phyloP scores from a whole-genome alignment of 2,888 invertebrate species.

The Atrina japonica region DNA sequence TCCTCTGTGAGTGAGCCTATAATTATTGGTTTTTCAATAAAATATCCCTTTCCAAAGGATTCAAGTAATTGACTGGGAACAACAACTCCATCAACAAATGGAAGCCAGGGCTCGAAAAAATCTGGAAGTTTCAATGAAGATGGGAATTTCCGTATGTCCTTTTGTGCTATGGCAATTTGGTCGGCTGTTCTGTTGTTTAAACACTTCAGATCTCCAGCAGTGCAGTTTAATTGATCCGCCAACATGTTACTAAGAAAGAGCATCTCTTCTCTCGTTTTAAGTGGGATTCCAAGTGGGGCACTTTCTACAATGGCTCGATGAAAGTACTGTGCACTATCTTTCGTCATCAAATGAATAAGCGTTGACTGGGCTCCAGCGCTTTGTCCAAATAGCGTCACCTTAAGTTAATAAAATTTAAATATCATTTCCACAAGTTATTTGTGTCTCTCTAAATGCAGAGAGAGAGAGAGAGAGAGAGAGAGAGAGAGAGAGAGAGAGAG shows the following conservation, averaged over 20 bases:
- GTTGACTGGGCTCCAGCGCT: constrained; percentile 66
- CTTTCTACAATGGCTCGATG: constrained; percentile 58
- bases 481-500: too few relatives aligned
- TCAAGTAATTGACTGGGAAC: constrained; percentile 63
- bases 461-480: too few relatives aligned
- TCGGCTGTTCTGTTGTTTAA: constrained; percentile 58
- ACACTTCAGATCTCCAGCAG: constrained; percentile 55
- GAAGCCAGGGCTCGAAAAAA: constrained; percentile 72
- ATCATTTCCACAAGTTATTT: too few relatives aligned
- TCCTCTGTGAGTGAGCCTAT: constrained; percentile 70
- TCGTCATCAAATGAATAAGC: constrained; percentile 53
- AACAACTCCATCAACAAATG: constrained; percentile 65
- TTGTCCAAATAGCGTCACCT: constrained; percentile 65
- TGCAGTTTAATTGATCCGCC: constrained; percentile 55
- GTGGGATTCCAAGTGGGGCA: constrained; percentile 57
- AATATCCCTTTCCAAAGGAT: constrained; percentile 46
- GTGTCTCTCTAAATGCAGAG: too few relatives aligned
- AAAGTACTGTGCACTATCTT: constrained; percentile 50
- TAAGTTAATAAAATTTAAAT: too few relatives aligned
- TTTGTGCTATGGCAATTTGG: constrained; percentile 66
- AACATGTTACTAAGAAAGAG: constrained; percentile 56
- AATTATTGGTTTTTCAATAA: constrained; percentile 62
- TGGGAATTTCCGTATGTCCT: constrained; percentile 48
- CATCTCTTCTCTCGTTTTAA: constrained; percentile 59
- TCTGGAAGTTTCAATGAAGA: constrained; percentile 69